A percentile compares a stretch with the other conserved stretches of the same genome.
Conservation (phyloP, 2,888 invertebrate species). For the Heliconius cydno region DNA sequence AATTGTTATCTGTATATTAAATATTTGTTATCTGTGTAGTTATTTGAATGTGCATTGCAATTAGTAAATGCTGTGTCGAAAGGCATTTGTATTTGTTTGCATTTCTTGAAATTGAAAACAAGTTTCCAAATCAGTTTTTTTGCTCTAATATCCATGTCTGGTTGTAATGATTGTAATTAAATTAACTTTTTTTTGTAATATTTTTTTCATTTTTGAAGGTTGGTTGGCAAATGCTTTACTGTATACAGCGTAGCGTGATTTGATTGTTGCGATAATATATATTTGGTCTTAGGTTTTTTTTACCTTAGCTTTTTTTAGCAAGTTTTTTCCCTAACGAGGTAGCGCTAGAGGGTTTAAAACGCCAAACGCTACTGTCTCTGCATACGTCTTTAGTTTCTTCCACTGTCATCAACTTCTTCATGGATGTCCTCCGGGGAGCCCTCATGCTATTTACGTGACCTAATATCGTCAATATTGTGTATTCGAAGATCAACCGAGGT, state of each 20-base stretch:
- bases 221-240: neutral
- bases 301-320: too few relatives aligned
- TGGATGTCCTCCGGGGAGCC: too few relatives aligned
- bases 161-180: neutral
- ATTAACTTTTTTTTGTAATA: neutral
- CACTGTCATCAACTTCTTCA: too few relatives aligned
- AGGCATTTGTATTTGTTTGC: conserved; percentile 7
- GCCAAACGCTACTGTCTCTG: too few relatives aligned
- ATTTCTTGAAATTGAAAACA: conserved; percentile 18
- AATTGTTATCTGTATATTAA: neutral
- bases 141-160: neutral
- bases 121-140: conserved; percentile 8
- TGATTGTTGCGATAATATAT: neutral
- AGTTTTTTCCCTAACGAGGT: too few relatives aligned
- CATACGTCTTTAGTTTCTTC: too few relatives aligned
- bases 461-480: too few relatives aligned
- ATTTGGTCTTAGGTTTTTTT: neutral
- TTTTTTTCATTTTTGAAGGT: neutral
- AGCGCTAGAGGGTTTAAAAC: too few relatives aligned
- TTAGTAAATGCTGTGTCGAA: conserved; percentile 8
- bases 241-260: too few relatives aligned
- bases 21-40: conserved; percentile 1
- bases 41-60: conserved; percentile 12
- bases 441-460: too few relatives aligned
- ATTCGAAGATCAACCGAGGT: too few relatives aligned